A percentile compares a stretch with the other conserved stretches of the same genome.
These are phyloP conservation scores for Parnassius glacialis DNA, from an alignment of 2,888 invertebrate genomes.

Conservation along the genomic window DNA sequence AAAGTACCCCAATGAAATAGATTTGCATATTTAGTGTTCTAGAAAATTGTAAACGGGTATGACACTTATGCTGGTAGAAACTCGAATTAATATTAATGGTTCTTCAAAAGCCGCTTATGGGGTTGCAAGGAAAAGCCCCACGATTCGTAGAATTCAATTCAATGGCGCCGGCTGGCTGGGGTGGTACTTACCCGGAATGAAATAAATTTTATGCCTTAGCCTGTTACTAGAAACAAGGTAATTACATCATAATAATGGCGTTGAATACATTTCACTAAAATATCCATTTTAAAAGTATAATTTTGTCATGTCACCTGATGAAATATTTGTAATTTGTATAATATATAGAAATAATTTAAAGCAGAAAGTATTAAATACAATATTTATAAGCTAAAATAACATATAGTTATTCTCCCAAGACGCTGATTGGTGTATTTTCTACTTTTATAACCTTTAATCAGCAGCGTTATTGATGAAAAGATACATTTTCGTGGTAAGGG, in stretches of 20 bases:
- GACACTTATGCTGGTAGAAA: constrained; percentile 24
- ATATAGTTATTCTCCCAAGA: no score
- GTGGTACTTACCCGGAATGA: constrained; percentile 55
- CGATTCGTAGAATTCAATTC: constrained; percentile 69
- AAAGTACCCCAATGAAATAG: background rate
- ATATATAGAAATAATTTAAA: no score
- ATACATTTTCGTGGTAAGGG: no score
- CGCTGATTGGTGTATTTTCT: no score
- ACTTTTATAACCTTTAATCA: no score
- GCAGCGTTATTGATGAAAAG: no score
- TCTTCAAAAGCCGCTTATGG: constrained; percentile 55
- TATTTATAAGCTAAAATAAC: no score
- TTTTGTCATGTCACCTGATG: no score
- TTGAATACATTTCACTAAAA: no score
- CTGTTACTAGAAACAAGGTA: constrained; percentile 17
- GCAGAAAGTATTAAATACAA: no score
- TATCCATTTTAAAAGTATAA: no score
- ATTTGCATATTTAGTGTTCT: constrained; percentile 7
- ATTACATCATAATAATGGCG: background rate
- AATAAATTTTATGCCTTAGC: constrained; percentile 51
- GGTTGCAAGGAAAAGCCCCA: constrained; percentile 64
- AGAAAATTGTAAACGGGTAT: constrained; percentile 15
- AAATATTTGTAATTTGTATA: no score
- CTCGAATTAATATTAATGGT: constrained; percentile 64
- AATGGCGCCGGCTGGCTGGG: constrained; percentile 60